Evolutionary conservation across 2,113 vertebrate genomes (phyloP), one percentile per base, ranked within the genome.

Genomic region (Helogale parvula): DNA sequence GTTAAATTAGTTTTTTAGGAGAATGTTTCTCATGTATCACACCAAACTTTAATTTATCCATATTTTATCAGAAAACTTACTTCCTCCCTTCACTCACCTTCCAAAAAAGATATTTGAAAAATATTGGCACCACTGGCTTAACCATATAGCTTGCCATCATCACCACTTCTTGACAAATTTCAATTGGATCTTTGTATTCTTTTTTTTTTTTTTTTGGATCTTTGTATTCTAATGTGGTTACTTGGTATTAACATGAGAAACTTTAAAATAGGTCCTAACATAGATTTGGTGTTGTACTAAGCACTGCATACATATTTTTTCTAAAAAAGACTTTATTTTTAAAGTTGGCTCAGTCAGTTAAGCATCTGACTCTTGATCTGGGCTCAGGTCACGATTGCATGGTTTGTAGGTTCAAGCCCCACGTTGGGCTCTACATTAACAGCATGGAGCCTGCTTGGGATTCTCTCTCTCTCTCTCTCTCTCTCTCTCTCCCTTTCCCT

Each of bases 1-100:
- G 57, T 94, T 91, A 91, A 76, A 83, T 79, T 94, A n/a, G 74
- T 87, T 93, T 57, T 87, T 88, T 13, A 54, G 54, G 57, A 81
- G 52, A 84, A 84, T 41, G 10, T 63, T 80, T 90, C 80, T 94
- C 45, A 57, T 3, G 0, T 71, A 38, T 79, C 60, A 90, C 15
- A 84, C 4, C 25, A 87, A 94, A 96, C 33, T 94, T 87, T 76
- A 93, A 66, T 88, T 85, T 90, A 41, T 54, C 25, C 27, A 72
- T 5, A 60, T 79, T 92, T 87, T 68, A 25, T 74, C 57, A 85
- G 45, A 83, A 88, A 84, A 3, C 4, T 90, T 88, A 45, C 25
- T 83, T 2, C 60, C n/a, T 96, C 27, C 35, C 15, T 79, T 91
- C 50, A 71, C 12, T 90, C 45, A 35, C 16, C 13, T 88, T 35